Evolutionary conservation across 2,797 vertebrate genomes (phyloP).

Genomic region (Anas flavirostris): DNA sequence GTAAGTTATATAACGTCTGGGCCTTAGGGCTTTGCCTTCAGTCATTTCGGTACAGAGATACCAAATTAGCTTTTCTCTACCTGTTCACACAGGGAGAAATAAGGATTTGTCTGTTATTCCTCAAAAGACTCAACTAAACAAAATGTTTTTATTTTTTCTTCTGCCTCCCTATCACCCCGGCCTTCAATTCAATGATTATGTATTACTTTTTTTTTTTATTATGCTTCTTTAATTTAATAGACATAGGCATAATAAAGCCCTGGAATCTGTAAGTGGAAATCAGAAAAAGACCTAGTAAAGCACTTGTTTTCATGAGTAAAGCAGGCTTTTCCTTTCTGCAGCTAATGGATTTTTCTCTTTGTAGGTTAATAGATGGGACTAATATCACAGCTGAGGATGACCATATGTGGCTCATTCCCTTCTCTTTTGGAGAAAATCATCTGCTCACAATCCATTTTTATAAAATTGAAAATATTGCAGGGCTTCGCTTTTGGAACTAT

Average conservation of each 20-base stretch:
- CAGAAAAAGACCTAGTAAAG: not conserved
- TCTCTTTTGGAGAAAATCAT: conserved; percentile 87
- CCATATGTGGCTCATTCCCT: conserved; percentile 98
- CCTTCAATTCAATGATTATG: not conserved
- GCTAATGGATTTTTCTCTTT: conserved; percentile 56
- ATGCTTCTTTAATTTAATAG: not conserved
- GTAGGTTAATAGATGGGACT: conserved; percentile 89
- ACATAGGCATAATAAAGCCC: not conserved
- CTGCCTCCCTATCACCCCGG: not conserved
- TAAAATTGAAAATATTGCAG: conserved; percentile 85
- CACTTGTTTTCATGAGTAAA: not conserved
- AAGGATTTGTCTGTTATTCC: not conserved
- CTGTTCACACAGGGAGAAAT: not conserved
- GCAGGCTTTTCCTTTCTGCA: not conserved
- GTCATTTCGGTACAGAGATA: not conserved
- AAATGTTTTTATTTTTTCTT: not conserved
- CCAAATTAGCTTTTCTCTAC: not conserved
- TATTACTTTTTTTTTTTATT: not conserved
- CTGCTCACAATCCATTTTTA: conserved; percentile 85
- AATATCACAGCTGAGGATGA: conserved; percentile 93
- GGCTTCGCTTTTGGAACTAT: conserved; percentile 98
- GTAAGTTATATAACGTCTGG: not conserved
- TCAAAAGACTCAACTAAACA: not conserved
- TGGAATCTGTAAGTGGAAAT: not conserved
- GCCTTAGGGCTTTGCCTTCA: not conserved